phyloP scores from a whole-genome alignment of 1,140 invertebrate species.

The Drosophila miranda region DNA sequence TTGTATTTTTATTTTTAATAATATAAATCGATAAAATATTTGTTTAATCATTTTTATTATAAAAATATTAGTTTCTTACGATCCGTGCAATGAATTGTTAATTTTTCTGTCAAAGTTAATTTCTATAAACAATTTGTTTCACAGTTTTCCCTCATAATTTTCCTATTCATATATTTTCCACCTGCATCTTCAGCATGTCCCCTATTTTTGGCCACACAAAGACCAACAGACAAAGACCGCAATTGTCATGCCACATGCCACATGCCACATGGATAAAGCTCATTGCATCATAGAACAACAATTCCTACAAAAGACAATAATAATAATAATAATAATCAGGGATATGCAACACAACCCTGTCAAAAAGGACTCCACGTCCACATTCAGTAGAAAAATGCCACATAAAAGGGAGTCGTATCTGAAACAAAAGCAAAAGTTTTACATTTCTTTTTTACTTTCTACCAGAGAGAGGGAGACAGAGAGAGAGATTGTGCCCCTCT shows the following conservation, averaged over 20 bases:
- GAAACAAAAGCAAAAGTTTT: conserved; percentile 66
- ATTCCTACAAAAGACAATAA: conserved; percentile 27
- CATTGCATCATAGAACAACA: conserved; percentile 60
- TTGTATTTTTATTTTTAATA: too few relatives aligned
- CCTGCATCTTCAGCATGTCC: conserved; percentile 1
- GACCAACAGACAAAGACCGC: conserved; percentile 7
- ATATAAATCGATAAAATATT: too few relatives aligned
- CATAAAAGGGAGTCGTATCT: conserved; percentile 21
- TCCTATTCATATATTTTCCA: not conserved
- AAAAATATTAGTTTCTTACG: too few relatives aligned
- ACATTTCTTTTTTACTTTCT: conserved; percentile 54
- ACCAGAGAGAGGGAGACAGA: not conserved
- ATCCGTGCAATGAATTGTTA: too few relatives aligned
- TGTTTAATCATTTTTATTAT: too few relatives aligned
- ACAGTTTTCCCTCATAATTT: too few relatives aligned
- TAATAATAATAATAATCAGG: conserved; percentile 48
- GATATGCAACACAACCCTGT: conserved; percentile 47
- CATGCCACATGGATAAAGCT: conserved; percentile 53
- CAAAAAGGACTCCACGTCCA: conserved; percentile 61
- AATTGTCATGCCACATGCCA: conserved; percentile 37
- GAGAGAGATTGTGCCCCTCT: conserved; percentile 4
- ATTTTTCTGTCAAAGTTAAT: too few relatives aligned
- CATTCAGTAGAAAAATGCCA: conserved; percentile 34
- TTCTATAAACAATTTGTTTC: not conserved
- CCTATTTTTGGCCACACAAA: not conserved